Conservation (phyloP, 2,113 vertebrate genomes). For the Heptranchias perlo region DNA sequence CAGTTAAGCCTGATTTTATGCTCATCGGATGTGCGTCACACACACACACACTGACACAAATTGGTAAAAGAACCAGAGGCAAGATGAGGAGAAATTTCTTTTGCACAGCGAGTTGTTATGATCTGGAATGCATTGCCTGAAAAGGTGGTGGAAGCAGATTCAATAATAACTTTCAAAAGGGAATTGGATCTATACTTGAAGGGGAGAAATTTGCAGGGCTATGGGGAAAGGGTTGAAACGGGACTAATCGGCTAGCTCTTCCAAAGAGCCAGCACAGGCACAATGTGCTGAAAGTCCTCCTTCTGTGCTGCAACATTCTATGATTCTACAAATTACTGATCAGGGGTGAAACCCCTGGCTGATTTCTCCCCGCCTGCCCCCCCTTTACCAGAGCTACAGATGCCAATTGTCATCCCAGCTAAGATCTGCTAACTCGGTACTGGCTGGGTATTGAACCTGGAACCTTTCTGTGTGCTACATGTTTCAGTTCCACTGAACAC, state of each 20-base stretch:
- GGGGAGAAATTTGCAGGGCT: background rate
- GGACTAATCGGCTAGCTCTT: background rate
- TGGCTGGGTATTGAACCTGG: background rate
- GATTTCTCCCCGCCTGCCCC: background rate
- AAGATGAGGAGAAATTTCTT: no score
- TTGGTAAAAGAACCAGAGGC: no score
- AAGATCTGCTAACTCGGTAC: background rate
- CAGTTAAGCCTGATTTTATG: no score
- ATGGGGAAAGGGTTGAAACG: background rate
- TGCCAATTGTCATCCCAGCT: background rate
- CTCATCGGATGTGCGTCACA: no score
- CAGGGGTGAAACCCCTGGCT: background rate
- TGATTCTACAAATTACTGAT: background rate
- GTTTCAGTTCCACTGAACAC: background rate
- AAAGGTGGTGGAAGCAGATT: no score
- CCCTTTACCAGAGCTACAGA: background rate
- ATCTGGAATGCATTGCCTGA: no score
- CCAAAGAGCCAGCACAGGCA: background rate
- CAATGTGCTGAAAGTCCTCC: background rate
- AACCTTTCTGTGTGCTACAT: background rate
- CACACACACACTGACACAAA: no score
- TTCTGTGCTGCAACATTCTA: no score
- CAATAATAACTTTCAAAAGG: background rate
- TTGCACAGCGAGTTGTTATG: no score
- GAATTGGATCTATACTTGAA: background rate